Evolutionary conservation across 2,888 invertebrate species (phyloP), one percentile per base, ranked within the genome.

Genomic region (Rhamnusium bicolor): DNA sequence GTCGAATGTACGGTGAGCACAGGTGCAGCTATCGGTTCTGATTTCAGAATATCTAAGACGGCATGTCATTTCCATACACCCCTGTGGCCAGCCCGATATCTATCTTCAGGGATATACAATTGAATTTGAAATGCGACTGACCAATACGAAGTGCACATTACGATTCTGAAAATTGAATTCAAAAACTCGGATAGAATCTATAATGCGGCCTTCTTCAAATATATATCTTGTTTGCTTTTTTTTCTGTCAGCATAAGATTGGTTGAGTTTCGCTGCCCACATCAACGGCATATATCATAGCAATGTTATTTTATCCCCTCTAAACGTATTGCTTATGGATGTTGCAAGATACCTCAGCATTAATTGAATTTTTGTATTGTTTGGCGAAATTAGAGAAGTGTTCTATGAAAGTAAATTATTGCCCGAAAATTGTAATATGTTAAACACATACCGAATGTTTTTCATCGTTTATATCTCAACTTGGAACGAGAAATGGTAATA

Each of bases 121-220:
- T 88, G 88, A 87, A 88, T 88, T 87, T 85, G 85, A 85, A 87
- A 87, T 87, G 86, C 84, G 85, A 84, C 87, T 88, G 88, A 88
- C 88, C 88, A 87, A 88, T 87, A 86, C 85, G 86, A 83, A 85
- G 84, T 85, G 87, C 85, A 86, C 86, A 86, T 87, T 87, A 87
- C 86, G 86, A 86, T 85, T 84, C 84, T 87, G 88, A 88, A 88
- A 88, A 88, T 88, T 88, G 88, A 88, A 88, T 88, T 88, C 87
- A 87, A 88, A 88, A 88, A 88, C 88, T 88, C 86, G 87, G 82
- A 86, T 86, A 82, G 88, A 88, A 88, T 88, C 87, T 87, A 87
- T 88, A 88, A 88, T 88, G 80, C 80, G 78, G 78, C 79, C 80
- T 80, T 79, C 72, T 72, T 67, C 75, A 74, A 78, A 81, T 78